Base-by-base conservation (phyloP, 2,113 vertebrate species). In the Aramus guarauna region DNA sequence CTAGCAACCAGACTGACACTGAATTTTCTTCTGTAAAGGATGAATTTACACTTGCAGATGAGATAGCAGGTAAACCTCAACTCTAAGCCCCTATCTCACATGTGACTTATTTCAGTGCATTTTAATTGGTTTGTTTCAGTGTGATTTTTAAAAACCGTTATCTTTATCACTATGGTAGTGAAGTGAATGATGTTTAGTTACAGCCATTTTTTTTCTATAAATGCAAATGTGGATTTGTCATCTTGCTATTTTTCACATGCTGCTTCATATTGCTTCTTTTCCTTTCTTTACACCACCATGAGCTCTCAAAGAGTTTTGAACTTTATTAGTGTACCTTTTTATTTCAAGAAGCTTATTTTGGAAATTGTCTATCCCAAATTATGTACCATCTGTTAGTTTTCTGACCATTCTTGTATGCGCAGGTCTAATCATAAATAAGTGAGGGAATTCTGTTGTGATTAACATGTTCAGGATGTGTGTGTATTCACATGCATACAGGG, bases 11-110 rank as follows among this genome's bases (percentile, higher is more conserved):
- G 91, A 98, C 98, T 63, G 99, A 99, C 88, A 97, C 98, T 63
- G 98, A 98, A 83, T 98, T 98, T 96, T 97, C 98, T 90, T 97
- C 98, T 68, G 96, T 98, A 97, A 99, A 98, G 97, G 98, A 98
- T 97, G 98, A 99, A 97, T 98, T 98, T 96, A 96, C 94, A 37
- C 96, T 98, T 75, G 92, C 98, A 96, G 98, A 98, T 96, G 98
- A 98, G 97, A 98, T 98, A 98, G 97, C 98, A 97, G 99, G 99
- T 99, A 98, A 97, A 97, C 67, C 66, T 92, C 68, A 92, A 86
- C 68, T 29, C 15, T 48, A 59, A 87, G 23, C 37, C 56, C 26
- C 19, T 50, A 37, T 59, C 67, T 60, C 53, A 58, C 24, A 43
- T 80, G 43, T 64, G 56, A 78, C 39, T 59, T 43, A 81, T 74